Conservation (phyloP, 2,797 vertebrate species). For the Craterocephalus amniculus region DNA sequence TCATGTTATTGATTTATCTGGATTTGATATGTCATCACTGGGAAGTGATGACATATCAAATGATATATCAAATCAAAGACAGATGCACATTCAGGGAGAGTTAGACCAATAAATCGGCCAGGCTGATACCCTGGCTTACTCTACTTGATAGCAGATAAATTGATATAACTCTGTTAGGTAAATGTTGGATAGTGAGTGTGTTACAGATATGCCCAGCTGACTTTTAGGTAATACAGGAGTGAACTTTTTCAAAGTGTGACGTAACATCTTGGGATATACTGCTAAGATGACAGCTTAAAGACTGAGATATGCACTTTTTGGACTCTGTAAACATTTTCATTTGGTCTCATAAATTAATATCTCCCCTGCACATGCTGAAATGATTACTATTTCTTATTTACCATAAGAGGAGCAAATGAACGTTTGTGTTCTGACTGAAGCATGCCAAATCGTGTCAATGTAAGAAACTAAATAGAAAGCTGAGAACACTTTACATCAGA, state of each 20-base stretch:
- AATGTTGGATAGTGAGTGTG: neutral
- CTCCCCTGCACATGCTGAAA: neutral
- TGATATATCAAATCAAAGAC: neutral
- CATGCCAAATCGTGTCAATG: neutral
- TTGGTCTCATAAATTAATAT: neutral
- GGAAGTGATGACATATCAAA: neutral
- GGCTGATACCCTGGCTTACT: neutral
- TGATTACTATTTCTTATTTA: neutral
- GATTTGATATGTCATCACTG: neutral
- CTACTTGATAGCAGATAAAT: neutral
- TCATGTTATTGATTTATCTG: neutral
- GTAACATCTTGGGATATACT: neutral
- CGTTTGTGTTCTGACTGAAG: neutral
- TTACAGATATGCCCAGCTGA: neutral
- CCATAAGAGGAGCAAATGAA: neutral
- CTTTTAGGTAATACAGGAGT: neutral
- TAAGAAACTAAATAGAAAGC: neutral
- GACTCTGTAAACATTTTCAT: constrained; percentile 3
- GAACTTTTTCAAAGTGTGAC: neutral
- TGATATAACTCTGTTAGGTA: neutral
- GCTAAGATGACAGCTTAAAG: neutral
- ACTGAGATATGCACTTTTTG: neutral
- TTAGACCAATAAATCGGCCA: neutral
- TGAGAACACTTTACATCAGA: neutral
- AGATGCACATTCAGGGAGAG: neutral